Conservation (phyloP, 2,888 invertebrate species). For the Acleris laterana region DNA sequence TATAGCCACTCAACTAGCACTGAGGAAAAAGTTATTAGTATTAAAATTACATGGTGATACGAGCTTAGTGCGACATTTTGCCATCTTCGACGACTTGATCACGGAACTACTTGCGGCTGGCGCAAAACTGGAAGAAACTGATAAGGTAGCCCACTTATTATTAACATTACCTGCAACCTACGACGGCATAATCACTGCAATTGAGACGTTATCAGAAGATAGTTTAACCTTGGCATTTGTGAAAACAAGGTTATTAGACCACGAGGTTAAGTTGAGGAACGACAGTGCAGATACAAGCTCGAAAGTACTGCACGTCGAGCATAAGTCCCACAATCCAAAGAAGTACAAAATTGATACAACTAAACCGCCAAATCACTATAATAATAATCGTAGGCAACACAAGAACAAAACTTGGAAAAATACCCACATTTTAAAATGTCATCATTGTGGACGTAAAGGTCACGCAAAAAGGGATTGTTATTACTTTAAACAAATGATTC, state of each 20-base stretch:
- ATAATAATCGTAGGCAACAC: constrained; percentile 11
- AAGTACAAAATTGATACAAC: too few species aligned
- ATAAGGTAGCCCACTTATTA: too few species aligned
- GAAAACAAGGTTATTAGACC: constrained; percentile 49
- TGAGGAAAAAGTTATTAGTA: constrained; percentile 38
- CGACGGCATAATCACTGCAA: constrained; percentile 57
- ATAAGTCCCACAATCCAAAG: too few species aligned
- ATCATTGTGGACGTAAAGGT: constrained; percentile 50
- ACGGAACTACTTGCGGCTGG: background rate
- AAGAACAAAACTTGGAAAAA: constrained; percentile 4
- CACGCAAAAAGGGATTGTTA: constrained; percentile 51
- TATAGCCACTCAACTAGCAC: constrained; percentile 42
- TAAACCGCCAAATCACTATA: too few species aligned
- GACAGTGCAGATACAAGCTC: constrained; percentile 43
- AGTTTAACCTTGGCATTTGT: constrained; percentile 55
- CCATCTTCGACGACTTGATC: background rate
- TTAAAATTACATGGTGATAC: too few species aligned
- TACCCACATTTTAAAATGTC: constrained; percentile 41
- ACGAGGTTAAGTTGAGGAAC: constrained; percentile 42
- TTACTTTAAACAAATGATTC: constrained; percentile 41
- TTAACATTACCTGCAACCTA: constrained; percentile 41
- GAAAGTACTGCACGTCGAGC: constrained; percentile 47
- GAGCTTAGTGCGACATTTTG: background rate
- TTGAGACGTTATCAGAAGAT: constrained; percentile 54
- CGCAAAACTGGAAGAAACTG: too few species aligned